Evolutionary conservation across 2,797 vertebrate species (phyloP).

Genomic region (Fistularia tabacaria): DNA sequence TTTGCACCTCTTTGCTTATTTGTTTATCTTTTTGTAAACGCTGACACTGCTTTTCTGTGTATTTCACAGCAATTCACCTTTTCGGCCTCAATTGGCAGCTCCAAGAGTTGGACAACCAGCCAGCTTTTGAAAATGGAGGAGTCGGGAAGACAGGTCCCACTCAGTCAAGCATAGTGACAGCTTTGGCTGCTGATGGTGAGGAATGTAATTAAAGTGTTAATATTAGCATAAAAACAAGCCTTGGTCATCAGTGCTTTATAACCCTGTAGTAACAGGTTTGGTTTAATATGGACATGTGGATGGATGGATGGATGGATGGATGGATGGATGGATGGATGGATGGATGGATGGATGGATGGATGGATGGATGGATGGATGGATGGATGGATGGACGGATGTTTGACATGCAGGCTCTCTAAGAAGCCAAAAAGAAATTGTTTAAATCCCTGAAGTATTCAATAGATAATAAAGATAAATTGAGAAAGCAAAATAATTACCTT

Average conservation of each 20-base stretch:
- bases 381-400: too few relatives aligned
- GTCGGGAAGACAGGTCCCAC: slow-evolving; percentile 86
- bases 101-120: slow-evolving; percentile 92
- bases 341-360: too few relatives aligned
- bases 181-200: slow-evolving; percentile 91
- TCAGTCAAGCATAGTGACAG: slow-evolving; percentile 85
- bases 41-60: slow-evolving; percentile 54
- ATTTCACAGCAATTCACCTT: slow-evolving; percentile 91
- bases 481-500: too few relatives aligned
- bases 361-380: too few relatives aligned
- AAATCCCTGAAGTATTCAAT: too few relatives aligned
- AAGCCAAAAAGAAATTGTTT: too few relatives aligned
- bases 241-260: neutral
- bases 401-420: too few relatives aligned
- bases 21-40: slow-evolving; percentile 47
- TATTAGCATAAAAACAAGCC: neutral
- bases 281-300: too few relatives aligned
- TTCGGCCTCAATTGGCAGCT: slow-evolving; percentile 99
- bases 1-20: slow-evolving; percentile 41
- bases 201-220: slow-evolving; percentile 1
- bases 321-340: too few relatives aligned
- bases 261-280: too few relatives aligned
- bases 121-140: slow-evolving; percentile 92
- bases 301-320: too few relatives aligned
- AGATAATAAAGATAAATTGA: too few relatives aligned